Base-by-base conservation (phyloP, 1,140 invertebrate genomes). In the Drosophila bifasciata region DNA sequence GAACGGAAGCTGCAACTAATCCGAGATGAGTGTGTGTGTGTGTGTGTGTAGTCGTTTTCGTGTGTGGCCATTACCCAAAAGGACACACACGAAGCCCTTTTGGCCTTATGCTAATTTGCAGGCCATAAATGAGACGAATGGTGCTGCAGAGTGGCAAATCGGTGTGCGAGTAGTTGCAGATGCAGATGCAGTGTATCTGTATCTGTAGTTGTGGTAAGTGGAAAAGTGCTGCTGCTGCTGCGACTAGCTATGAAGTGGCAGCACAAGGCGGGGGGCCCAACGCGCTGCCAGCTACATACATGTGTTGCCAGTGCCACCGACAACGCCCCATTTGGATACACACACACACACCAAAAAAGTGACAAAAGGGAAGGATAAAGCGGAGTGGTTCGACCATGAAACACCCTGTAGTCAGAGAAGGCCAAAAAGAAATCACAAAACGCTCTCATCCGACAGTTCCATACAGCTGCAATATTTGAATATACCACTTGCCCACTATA, bases 101-200 rank as follows among this genome's bases (percentile, higher is more conserved):
- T 56, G 77, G 81, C 73, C 55, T 41, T 73, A 79, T 88, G 83
- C 84, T 88, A 89, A 88, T 88, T 88, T 88, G 84, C 83, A 89
- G 74, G 75, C 84, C 84, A 89, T 88, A 89, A 88, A 88, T 89
- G 83, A 76, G 86, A 83, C 81, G 81, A 88, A 86, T 86, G 78
- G 11, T 88, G 81, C 61, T 76, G 32, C 11, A 3, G 32, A 36
- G 32, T 36, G 32, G 32, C 32, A 36, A 7, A 36, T 11, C 3
- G 32, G 11, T 36, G 28, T 32, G 32, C 32, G 83, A 86, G 78
- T 75, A 69, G 53, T 75, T 71, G 61, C 53, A 59, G 45, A 49
- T 67, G 71, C 51, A 58, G 51, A 49, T 67, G 71, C 51, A 58
- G 51, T 46, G 69, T 51, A 36, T 5, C 32, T 46, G 63, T 36